phyloP scores from a whole-genome alignment of 2,797 vertebrate genomes.

The Falco peregrinus region DNA sequence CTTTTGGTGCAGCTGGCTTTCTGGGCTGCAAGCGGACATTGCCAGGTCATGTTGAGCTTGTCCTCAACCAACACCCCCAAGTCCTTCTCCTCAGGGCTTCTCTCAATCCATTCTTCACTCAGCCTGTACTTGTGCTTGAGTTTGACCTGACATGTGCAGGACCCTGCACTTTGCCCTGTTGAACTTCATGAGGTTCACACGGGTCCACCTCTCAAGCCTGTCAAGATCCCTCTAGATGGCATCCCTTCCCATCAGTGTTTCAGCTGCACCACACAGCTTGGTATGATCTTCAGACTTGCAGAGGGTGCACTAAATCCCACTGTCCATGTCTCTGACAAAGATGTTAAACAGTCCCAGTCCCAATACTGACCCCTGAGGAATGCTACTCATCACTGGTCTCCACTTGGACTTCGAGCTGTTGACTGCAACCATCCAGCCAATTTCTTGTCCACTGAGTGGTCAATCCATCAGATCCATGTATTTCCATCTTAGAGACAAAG shows the following conservation, averaged over 20 bases:
- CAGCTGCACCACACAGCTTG: neutral
- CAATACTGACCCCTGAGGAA: accelerated
- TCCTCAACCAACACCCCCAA: neutral
- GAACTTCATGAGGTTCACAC: neutral
- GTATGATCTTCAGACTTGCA: neutral
- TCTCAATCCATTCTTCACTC: too few species aligned
- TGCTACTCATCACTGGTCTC: neutral
- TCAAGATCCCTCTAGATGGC: neutral
- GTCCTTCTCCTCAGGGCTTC: too few species aligned
- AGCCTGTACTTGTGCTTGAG: too few species aligned
- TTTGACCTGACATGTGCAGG: too few species aligned
- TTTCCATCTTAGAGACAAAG: neutral
- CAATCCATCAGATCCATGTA: too few species aligned
- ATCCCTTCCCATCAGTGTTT: neutral
- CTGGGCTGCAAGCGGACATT: neutral
- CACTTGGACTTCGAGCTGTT: neutral
- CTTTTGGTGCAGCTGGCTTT: neutral
- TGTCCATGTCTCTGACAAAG: too few species aligned
- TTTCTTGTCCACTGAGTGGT: neutral
- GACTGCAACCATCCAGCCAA: neutral
- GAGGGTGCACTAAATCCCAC: neutral
- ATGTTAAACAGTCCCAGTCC: neutral
- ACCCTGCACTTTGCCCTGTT: neutral
- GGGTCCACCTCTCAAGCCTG: neutral
- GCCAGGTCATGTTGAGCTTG: neutral